These are phyloP conservation scores for Acheta domesticus DNA, from an alignment of 2,888 invertebrate genomes.

Conservation along the genomic window DNA sequence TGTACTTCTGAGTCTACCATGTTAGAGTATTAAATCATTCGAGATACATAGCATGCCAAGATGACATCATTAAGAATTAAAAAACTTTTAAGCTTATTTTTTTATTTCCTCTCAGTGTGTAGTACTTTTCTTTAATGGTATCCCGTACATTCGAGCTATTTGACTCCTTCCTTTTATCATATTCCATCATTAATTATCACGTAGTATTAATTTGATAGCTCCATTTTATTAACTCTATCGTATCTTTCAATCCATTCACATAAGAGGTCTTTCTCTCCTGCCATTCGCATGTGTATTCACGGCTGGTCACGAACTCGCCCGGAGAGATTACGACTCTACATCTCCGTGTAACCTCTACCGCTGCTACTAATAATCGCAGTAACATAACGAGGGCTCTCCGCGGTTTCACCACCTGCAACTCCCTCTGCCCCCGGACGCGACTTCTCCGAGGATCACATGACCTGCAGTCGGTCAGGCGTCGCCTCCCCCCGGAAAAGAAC, in stretches of 20 bases:
- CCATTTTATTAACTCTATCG: slow-evolving; percentile 18
- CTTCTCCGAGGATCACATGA: neutral
- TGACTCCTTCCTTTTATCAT: neutral
- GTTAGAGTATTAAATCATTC: too few species aligned
- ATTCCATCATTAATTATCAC: slow-evolving; percentile 8
- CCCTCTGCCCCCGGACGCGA: neutral
- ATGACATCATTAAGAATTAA: too few species aligned
- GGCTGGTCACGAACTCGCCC: neutral
- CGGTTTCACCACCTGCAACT: neutral
- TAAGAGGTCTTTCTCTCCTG: neutral
- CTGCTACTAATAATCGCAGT: too few species aligned
- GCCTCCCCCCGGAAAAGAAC: neutral
- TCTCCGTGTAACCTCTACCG: too few species aligned
- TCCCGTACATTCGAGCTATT: neutral
- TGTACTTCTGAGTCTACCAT: too few species aligned
- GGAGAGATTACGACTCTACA: neutral
- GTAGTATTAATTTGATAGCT: slow-evolving; percentile 1
- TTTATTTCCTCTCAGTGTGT: too few species aligned
- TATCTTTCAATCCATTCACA: neutral
- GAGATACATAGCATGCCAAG: too few species aligned
- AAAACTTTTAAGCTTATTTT: too few species aligned
- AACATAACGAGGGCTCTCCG: too few species aligned
- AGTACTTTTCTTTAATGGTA: too few species aligned
- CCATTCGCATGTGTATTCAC: neutral
- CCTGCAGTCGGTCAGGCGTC: neutral